Evolutionary conservation across 2,888 invertebrate genomes (phyloP).

Genomic region (Orchestes rusci): DNA sequence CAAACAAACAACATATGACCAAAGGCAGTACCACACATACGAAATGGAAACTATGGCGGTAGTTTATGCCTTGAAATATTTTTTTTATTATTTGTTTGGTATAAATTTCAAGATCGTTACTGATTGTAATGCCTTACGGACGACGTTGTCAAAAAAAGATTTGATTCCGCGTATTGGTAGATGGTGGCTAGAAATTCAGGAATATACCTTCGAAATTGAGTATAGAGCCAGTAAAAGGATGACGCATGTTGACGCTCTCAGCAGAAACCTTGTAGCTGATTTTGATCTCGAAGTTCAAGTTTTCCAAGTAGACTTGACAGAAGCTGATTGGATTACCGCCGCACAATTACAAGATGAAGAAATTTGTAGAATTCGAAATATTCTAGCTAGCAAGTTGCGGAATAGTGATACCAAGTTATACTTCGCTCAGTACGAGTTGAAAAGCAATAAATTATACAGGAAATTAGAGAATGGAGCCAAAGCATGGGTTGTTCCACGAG

Average conservation of each 20-base stretch:
- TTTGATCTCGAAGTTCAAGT: not conserved
- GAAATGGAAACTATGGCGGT: slow-evolving; percentile 22
- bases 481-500: slow-evolving; percentile 5
- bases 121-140: slow-evolving; percentile 27
- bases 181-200: slow-evolving; percentile 28
- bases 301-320: slow-evolving; percentile 3
- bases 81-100: not conserved
- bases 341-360: slow-evolving; percentile 6
- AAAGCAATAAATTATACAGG: slow-evolving; percentile 3
- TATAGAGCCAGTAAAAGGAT: not conserved
- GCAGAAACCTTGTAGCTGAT: not conserved
- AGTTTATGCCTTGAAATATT: slow-evolving; percentile 17
- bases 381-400: not conserved
- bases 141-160: no score
- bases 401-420: slow-evolving; percentile 3
- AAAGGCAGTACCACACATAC: no score
- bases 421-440: slow-evolving; percentile 1
- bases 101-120: slow-evolving; percentile 22
- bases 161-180: slow-evolving; percentile 29
- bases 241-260: not conserved
- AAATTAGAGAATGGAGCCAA: slow-evolving; percentile 2
- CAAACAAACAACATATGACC: not conserved
- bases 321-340: slow-evolving; percentile 6
- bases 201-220: slow-evolving; percentile 12
- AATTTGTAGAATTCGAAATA: not conserved